Conservation (phyloP, 2,113 vertebrate genomes). For the Brachyhypopomus occidentalis region DNA sequence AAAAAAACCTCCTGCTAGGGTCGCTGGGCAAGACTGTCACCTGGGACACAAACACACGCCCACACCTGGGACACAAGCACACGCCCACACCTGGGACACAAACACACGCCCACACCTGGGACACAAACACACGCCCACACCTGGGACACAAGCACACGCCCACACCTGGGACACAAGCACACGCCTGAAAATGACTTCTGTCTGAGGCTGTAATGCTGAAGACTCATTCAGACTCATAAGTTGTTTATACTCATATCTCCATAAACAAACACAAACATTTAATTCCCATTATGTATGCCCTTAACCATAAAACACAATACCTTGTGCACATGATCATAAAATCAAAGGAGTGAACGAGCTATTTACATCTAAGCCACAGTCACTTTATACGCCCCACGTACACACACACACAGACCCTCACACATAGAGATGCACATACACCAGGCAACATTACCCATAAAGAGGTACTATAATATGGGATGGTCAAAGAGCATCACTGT, state of each 20-base stretch:
- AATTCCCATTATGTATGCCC: no score
- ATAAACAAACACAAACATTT: no score
- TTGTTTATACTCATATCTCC: no score
- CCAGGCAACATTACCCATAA: neutral
- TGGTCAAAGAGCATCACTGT: neutral
- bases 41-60: neutral
- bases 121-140: conserved; percentile 16
- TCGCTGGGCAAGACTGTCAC: conserved; percentile 16
- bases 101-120: neutral
- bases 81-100: conserved; percentile 5
- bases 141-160: neutral
- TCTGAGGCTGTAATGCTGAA: neutral
- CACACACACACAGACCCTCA: neutral
- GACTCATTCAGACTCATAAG: no score
- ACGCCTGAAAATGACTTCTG: neutral
- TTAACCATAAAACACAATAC: no score
- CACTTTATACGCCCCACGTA: no score
- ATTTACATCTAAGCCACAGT: no score
- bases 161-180: conserved; percentile 2
- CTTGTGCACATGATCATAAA: no score
- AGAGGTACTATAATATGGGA: no score
- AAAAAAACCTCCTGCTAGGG: conserved; percentile 26
- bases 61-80: conserved; percentile 3
- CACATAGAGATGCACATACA: neutral
- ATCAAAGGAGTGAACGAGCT: no score